These are phyloP conservation scores for Alosa alosa DNA, from an alignment of 2,113 vertebrate species.

Conservation along the genomic window DNA sequence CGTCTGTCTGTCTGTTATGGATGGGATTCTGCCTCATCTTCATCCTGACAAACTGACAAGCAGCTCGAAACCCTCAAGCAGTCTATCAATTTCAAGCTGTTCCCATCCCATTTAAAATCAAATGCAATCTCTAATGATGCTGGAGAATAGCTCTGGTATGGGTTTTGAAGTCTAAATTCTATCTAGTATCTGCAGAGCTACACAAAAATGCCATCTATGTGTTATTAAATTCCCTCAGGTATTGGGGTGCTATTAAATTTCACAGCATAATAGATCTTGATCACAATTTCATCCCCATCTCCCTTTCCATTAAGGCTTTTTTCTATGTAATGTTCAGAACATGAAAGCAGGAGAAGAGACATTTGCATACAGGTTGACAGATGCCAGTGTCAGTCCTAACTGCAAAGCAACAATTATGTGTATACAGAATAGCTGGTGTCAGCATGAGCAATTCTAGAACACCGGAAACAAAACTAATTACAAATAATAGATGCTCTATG, in stretches of 20 bases:
- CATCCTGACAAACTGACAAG: neutral
- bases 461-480: neutral
- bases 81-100: slow-evolving; percentile 59
- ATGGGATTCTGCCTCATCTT: neutral
- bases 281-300: neutral
- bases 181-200: neutral
- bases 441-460: neutral
- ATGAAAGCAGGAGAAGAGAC: neutral
- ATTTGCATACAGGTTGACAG: neutral
- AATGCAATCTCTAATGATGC: slow-evolving; percentile 35
- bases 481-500: neutral
- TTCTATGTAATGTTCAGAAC: neutral
- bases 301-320: neutral
- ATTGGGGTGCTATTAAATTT: neutral
- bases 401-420: neutral
- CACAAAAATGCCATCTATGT: neutral
- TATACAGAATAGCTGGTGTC: neutral
- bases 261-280: neutral
- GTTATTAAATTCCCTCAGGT: neutral
- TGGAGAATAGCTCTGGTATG: slow-evolving; percentile 26
- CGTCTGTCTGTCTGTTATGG: neutral
- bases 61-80: slow-evolving; percentile 45
- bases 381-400: neutral
- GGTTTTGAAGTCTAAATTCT: neutral
- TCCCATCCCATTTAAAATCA: slow-evolving; percentile 53